Percentiles rank a stretch among this genome's conserved stretches.
These are phyloP conservation scores for Busseola fusca DNA, from an alignment of 2,888 invertebrate genomes.

Conservation along the genomic window DNA sequence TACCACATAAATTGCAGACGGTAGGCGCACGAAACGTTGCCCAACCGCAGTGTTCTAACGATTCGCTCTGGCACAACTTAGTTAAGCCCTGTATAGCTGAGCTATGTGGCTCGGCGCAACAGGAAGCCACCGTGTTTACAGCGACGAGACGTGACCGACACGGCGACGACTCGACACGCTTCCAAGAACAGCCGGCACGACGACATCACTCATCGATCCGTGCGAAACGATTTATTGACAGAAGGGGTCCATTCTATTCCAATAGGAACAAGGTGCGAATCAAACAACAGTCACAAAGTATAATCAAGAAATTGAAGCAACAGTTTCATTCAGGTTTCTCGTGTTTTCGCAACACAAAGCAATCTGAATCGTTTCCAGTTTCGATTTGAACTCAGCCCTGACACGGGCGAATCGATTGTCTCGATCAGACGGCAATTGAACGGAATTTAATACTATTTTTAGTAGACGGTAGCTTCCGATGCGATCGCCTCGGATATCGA, in stretches of 20 bases:
- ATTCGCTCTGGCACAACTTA: constrained; percentile 54
- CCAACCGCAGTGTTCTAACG: constrained; percentile 56
- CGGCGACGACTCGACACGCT: constrained; percentile 60
- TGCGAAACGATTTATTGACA: constrained; percentile 52
- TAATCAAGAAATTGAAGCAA: constrained; percentile 46
- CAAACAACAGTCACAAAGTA: constrained; percentile 34
- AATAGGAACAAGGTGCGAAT: constrained; percentile 11
- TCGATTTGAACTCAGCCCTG: constrained; percentile 48
- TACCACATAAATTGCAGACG: constrained; percentile 18
- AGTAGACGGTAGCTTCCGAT: constrained; percentile 55
- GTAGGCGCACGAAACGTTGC: constrained; percentile 39
- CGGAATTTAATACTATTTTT: constrained; percentile 58
- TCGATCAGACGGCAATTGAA: constrained; percentile 58
- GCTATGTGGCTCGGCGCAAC: constrained; percentile 66
- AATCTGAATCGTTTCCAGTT: constrained; percentile 48
- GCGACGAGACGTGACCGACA: constrained; percentile 59
- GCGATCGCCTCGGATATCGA: constrained; percentile 39
- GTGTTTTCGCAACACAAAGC: constrained; percentile 53
- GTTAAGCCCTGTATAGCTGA: constrained; percentile 46
- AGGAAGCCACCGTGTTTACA: constrained; percentile 71
- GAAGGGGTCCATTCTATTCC: constrained; percentile 23
- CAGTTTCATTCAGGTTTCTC: constrained; percentile 48
- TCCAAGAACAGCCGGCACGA: constrained; percentile 58
- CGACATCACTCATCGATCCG: constrained; percentile 40
- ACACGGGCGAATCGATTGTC: constrained; percentile 55